Conservation (phyloP, 2,888 invertebrate genomes). For the Pseudococcus viburni region DNA sequence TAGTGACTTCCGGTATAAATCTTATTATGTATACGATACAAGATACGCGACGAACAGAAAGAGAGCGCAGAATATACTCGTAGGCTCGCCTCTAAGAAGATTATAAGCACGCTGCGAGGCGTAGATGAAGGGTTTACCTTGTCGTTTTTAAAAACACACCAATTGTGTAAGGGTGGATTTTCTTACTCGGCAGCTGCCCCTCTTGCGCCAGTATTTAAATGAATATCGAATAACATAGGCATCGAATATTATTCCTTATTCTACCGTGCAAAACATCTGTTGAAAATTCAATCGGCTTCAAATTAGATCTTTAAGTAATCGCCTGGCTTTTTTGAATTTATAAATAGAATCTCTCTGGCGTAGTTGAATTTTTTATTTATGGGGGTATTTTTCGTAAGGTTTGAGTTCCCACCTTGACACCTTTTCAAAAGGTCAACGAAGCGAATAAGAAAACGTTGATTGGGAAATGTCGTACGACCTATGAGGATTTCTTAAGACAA, state of each 20-base stretch:
- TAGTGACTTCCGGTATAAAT: slow-evolving; percentile 65
- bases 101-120: slow-evolving; percentile 37
- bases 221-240: slow-evolving; percentile 49
- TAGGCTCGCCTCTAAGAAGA: not conserved
- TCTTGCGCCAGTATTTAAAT: slow-evolving; percentile 37
- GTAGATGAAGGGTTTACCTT: slow-evolving; percentile 47
- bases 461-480: not conserved
- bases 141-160: slow-evolving; percentile 51
- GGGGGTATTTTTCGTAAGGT: not conserved
- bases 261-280: slow-evolving; percentile 44
- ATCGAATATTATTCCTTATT: slow-evolving; percentile 35
- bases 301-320: slow-evolving; percentile 47
- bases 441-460: not conserved
- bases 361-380: slow-evolving; percentile 21
- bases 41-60: slow-evolving; percentile 42
- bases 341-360: not conserved
- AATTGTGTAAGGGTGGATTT: slow-evolving; percentile 51
- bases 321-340: not conserved
- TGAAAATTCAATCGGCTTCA: slow-evolving; percentile 44
- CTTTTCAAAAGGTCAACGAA: not conserved
- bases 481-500: not conserved
- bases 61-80: not conserved
- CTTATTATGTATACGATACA: slow-evolving; percentile 57
- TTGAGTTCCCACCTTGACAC: not conserved
- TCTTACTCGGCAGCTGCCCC: slow-evolving; percentile 29